Conservation (phyloP, 2,797 vertebrate genomes). For the Neopelma chrysocephalum region DNA sequence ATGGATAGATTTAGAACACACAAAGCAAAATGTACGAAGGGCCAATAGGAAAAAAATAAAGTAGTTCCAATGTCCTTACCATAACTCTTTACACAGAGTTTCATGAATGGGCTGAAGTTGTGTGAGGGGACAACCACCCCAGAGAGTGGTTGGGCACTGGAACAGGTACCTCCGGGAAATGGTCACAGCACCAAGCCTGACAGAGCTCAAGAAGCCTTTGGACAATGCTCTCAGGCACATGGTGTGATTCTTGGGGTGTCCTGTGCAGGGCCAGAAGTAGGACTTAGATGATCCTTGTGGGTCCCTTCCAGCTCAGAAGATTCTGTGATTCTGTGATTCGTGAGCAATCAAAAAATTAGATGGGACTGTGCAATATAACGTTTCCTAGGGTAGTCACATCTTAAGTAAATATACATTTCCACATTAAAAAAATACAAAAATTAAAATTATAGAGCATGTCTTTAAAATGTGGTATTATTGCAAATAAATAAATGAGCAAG, state of each 20-base stretch:
- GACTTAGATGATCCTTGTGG: neutral
- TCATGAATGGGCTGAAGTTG: neutral
- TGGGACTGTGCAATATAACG: neutral
- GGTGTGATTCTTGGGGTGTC: neutral
- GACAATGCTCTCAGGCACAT: neutral
- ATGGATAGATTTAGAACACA: neutral
- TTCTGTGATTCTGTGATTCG: neutral
- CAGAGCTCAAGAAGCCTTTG: neutral
- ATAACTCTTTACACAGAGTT: neutral
- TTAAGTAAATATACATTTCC: neutral
- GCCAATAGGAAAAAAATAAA: neutral
- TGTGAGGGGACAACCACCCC: too few species aligned
- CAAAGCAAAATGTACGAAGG: neutral
- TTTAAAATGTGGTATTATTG: neutral
- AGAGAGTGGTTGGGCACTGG: neutral
- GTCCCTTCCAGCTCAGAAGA: neutral
- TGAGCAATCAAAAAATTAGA: neutral
- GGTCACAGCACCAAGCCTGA: neutral
- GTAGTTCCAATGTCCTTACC: neutral
- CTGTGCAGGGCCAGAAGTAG: neutral
- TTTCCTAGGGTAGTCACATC: neutral
- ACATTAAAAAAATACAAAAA: neutral
- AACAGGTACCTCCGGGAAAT: neutral
- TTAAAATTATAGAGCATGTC: neutral
- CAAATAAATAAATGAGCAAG: neutral